Evolutionary conservation across 92 coral and sea anemone genomes (phyloP).

Genomic region (Phenganax subtilis): DNA sequence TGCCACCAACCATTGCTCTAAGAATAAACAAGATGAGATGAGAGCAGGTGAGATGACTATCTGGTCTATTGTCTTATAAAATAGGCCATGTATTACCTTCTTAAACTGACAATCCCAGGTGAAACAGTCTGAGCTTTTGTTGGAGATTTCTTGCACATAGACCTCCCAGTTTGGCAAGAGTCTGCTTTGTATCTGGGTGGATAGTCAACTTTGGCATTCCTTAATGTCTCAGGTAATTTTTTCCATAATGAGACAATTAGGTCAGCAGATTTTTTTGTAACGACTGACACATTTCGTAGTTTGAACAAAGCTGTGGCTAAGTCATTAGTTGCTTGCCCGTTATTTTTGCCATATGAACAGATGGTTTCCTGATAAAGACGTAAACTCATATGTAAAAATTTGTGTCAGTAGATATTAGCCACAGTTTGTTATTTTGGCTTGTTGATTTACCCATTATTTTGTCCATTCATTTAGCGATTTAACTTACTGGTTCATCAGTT

Average conservation of each 20-base stretch:
- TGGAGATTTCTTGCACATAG: background rate
- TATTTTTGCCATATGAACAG: slow-evolving; percentile 23
- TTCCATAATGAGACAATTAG: slow-evolving; percentile 21
- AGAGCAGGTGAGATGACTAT: background rate
- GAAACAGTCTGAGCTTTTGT: slow-evolving; percentile 25
- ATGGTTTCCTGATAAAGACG: slow-evolving; percentile 14
- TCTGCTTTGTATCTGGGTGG: slow-evolving; percentile 35
- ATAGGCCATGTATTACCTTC: slow-evolving; percentile 16
- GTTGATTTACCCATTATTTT: background rate
- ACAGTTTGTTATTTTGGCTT: no score
- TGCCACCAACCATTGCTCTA: slow-evolving; percentile 47
- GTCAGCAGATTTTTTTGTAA: slow-evolving; percentile 4
- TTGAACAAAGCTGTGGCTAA: slow-evolving; percentile 23
- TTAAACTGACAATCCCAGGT: slow-evolving; percentile 24
- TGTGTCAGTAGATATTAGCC: no score
- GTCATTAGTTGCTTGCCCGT: slow-evolving; percentile 8
- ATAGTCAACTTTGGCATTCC: slow-evolving; percentile 24
- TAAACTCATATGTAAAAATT: no score
- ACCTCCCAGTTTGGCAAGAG: slow-evolving; percentile 24
- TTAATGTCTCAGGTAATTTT: slow-evolving; percentile 20
- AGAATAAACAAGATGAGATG: background rate
- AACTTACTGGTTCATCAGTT: background rate
- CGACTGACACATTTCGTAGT: background rate
- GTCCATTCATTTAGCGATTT: background rate
- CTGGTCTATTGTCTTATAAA: background rate